Conservation (phyloP, 2,888 invertebrate species). For the Synergus laeviventris region DNA sequence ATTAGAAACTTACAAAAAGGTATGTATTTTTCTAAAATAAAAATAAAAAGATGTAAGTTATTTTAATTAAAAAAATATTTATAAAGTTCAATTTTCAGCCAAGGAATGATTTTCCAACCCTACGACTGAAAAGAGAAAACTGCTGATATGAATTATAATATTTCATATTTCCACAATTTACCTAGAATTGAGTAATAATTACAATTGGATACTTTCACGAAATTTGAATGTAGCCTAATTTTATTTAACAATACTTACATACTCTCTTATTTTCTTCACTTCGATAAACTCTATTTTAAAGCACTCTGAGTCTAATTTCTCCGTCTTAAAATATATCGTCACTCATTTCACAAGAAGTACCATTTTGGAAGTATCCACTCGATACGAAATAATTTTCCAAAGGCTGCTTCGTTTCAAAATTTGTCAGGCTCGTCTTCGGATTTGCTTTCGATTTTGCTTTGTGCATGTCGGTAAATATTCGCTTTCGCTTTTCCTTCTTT, state of each 20-base stretch:
- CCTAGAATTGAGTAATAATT: not conserved
- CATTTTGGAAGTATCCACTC: conserved; percentile 59
- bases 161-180: not conserved
- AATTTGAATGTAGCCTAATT: not conserved
- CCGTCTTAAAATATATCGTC: not conserved
- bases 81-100: conserved; percentile 8
- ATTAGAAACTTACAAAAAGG: conserved; percentile 79
- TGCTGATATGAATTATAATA: not conserved
- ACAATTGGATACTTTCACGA: not conserved
- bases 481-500: conserved; percentile 63
- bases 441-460: conserved; percentile 56
- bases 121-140: not conserved
- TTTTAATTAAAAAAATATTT: not conserved
- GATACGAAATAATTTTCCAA: conserved; percentile 67
- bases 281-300: conserved; percentile 4
- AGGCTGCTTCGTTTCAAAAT: conserved; percentile 51
- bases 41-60: conserved; percentile 6
- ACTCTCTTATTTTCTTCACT: conserved; percentile 5
- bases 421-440: conserved; percentile 40
- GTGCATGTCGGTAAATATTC: conserved; percentile 66
- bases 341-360: conserved; percentile 17
- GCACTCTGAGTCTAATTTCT: conserved; percentile 10
- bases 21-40: conserved; percentile 46
- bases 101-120: not conserved
- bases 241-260: conserved; percentile 31